Evolutionary conservation across 2,888 invertebrate species (phyloP), one percentile per base, ranked within the genome.

Genomic region (Meandrusa payeni): DNA sequence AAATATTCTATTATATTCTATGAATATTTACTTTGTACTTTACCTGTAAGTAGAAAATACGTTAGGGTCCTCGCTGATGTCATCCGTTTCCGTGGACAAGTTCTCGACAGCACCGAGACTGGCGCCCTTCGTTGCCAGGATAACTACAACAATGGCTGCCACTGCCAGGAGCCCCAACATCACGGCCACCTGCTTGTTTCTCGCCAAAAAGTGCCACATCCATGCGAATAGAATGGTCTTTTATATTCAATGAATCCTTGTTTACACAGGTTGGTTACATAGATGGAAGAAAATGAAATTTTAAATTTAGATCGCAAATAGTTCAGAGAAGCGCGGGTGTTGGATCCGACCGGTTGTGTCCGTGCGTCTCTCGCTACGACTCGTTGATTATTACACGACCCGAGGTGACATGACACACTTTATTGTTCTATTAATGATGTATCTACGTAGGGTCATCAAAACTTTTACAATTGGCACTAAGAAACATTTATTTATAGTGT

Each of bases 161-260:
- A 60, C 59, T 2, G 61, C 54, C 41, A 87, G 59, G 50, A 87
- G 51, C 10, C 73, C 85, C 51, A 86, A 55, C 87, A 87, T 87
- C 47, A 79, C 83, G 22, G 80, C 78, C 41, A 69, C 78, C 63
- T 81, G 82, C 61, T 79, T 83, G 45, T 86, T 85, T 44, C 63
- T 64, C 59, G 67, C 69, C 68, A 86, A 73, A 70, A 85, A 85
- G 51, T 67, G 65, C 82, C 79, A 87, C 86, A 87, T 87, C 62
- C 75, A 81, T 61, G 52, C 51, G 38, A 39, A 46, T 29, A 32
- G 15, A 24, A 34, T 9, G 7, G n/a, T n/a, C n/a, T n/a, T n/a
- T n/a, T n/a, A n/a, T n/a, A n/a, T n/a, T n/a, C n/a, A n/a, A n/a
- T n/a, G n/a, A n/a, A n/a, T n/a, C n/a, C n/a, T n/a, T n/a, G n/a